Evolutionary conservation across 2,113 vertebrate genomes (phyloP).

Genomic region (Circaetus gallicus): DNA sequence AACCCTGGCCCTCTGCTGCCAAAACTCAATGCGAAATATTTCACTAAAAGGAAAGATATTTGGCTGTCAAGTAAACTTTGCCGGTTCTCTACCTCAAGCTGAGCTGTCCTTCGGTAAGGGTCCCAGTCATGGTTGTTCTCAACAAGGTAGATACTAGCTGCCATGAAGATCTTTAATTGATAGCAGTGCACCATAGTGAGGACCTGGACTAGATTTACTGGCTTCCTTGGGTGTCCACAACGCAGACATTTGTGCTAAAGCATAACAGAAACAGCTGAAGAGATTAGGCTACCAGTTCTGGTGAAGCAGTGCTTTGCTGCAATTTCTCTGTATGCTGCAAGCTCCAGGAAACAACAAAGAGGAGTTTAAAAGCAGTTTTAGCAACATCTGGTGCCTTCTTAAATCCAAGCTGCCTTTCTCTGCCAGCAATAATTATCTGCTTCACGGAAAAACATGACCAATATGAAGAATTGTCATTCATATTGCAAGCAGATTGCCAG

Average conservation of each 20-base stretch:
- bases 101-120: not conserved
- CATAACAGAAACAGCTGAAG: not conserved
- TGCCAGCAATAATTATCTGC: constrained; percentile 47
- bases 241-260: not conserved
- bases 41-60: not conserved
- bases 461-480: constrained; percentile 36
- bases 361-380: constrained; percentile 29
- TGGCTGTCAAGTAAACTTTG: not conserved
- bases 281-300: not conserved
- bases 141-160: not conserved
- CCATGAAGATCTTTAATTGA: not conserved
- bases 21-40: not conserved
- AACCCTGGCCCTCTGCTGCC: not conserved
- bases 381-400: constrained; percentile 58
- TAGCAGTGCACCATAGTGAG: not conserved
- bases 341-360: not conserved
- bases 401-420: constrained; percentile 35
- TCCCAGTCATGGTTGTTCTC: not conserved
- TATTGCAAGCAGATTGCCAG: constrained; percentile 61
- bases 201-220: not conserved
- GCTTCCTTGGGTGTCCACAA: not conserved
- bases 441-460: constrained; percentile 25
- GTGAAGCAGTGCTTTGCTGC: not conserved
- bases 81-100: not conserved
- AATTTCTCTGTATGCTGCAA: not conserved